Evolutionary conservation across 2,113 vertebrate species (phyloP), one percentile per base, ranked within the genome.

Genomic region (Heloderma charlesbogerti): DNA sequence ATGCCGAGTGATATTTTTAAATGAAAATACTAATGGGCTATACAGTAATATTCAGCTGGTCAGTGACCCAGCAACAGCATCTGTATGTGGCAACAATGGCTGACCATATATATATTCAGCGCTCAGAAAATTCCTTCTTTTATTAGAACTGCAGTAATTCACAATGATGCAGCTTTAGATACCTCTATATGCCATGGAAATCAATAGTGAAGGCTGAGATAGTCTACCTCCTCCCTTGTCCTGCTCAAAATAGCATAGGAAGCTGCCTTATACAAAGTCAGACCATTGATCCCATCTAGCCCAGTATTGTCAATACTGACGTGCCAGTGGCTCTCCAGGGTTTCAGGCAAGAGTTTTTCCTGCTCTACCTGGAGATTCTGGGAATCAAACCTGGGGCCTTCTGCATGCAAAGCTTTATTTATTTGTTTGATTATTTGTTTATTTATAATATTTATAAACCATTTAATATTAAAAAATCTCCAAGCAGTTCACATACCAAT

Each of bases 111-210:
- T 94, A 94, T 94, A 95, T 91, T 92, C 95, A 93, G 92, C 85
- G 91, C 95, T 94, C 37, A 1, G 87, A 86, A 96, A 94, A 96
- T 96, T 95, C 95, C 94, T 94, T 92, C 92, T 93, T 94, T 96
- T 95, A 94, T 97, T 95, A 95, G 95, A 94, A 95, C 95, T 78
- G 66, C 75, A 85, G 94, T 96, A 95, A 97, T 92, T 96, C 96
- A 95, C 92, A 94, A 18, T 31, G 96, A 95, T 89, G 96, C 94
- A 95, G 95, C 93, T 95, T 95, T 95, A 92, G 90, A 86, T 86
- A 69, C 94, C 95, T 95, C 93, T 93, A 92, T 94, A 91, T 91
- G 82, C 87, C 92, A 86, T 94, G 92, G 91, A 95, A 96, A 96
- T 93, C 91, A 94, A 95, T 93, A 43, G 27, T 3, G 27, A 43